Base-by-base conservation (phyloP, 2,888 invertebrate species). In the Tricholauxania praeusta region DNA sequence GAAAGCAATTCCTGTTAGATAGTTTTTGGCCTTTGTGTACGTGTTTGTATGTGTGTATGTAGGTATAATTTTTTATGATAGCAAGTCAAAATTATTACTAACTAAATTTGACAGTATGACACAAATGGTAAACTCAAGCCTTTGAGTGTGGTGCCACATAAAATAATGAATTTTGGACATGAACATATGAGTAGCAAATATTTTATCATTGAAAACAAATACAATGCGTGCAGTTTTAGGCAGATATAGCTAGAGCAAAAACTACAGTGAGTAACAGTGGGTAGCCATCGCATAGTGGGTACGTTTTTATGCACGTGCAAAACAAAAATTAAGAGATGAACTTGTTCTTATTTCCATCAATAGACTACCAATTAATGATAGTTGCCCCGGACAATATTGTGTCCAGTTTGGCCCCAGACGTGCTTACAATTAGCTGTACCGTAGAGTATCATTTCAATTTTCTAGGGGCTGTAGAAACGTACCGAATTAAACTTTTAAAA, bases 171-270 rank as follows among this genome's bases (percentile, higher is more conserved):
- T 53, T 28, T 53, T 53, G 15, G 17, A 53, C 19, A 53, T 53
- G 53, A 19, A 53, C 12, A 53, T 53, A 53, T 53, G 53, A 53
- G 53, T 53, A 4, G 53, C n/a, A 53, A 53, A 53, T 53, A 53
- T 53, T 53, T 53, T n/a, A 53, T 53, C 53, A 53, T 53, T 19
- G 53, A 53, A 53, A 53, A 53, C n/a, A 53, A 53, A 53, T 53
- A 53, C 53, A 8, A 19, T 19, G 19, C 12, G 8, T n/a, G 53
- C 53, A 53, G 52, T n/a, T n/a, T 52, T n/a, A 53, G 19, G 19
- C 6, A n/a, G 15, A n/a, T 17, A 53, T 10, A 10, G 19, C 53
- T 8, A 10, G 7, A 53, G 19, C 12, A 53, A 53, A 8, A 8
- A 8, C 53, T 10, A 17, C n/a, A 17, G 7, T 19, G n/a, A 19